A percentile compares a stretch with the other conserved stretches of the same genome.
These are phyloP conservation scores for Pristionchus exspectatus DNA, from an alignment of 2,888 invertebrate genomes.

Conservation along the genomic window DNA sequence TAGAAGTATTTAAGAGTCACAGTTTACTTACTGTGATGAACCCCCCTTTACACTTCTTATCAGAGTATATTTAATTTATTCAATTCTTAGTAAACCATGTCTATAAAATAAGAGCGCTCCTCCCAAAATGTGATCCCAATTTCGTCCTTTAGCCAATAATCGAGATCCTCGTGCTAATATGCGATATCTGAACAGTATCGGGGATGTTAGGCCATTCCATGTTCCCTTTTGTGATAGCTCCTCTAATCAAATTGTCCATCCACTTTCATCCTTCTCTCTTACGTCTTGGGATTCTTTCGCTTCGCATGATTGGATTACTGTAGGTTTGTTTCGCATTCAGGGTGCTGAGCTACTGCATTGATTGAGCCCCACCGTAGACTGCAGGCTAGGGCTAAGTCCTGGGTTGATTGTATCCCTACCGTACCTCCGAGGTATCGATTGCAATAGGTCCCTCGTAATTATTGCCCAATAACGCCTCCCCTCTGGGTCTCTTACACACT, in stretches of 20 bases:
- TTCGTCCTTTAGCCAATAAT: conserved; percentile 2
- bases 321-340: conserved; percentile 18
- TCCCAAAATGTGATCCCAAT: conserved; percentile 4
- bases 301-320: conserved; percentile 41
- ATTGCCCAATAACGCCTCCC: neutral
- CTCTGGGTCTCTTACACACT: conserved; percentile 35
- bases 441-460: conserved; percentile 17
- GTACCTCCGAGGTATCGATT: conserved; percentile 29
- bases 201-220: conserved; percentile 25
- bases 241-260: neutral
- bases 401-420: neutral
- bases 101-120: neutral
- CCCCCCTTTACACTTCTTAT: neutral
- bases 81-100: neutral
- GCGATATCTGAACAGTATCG: conserved; percentile 28
- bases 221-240: conserved; percentile 6
- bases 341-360: conserved; percentile 9
- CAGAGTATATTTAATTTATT: conserved; percentile 28
- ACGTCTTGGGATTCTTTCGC: neutral
- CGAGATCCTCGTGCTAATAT: neutral
- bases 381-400: neutral
- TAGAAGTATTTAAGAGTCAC: conserved; percentile 21
- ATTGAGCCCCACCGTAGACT: neutral
- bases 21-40: neutral
- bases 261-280: neutral